Evolutionary conservation across 1,140 invertebrate genomes (phyloP).

Genomic region (Eupeodes corollae): DNA sequence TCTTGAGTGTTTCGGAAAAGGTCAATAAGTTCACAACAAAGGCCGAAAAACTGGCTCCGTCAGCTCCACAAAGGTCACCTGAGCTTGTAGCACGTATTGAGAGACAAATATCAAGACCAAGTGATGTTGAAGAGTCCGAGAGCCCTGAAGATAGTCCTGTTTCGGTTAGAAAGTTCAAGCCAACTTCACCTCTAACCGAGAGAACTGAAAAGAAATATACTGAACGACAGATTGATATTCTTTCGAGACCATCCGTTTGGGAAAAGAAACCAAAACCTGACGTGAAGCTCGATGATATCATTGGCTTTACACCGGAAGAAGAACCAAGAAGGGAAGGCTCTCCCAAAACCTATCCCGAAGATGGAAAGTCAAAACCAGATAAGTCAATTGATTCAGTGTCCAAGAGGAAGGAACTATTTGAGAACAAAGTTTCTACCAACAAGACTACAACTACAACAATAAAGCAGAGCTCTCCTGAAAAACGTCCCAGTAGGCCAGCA

Average conservation of each 20-base stretch:
- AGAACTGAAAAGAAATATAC: neutral
- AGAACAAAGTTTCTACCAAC: no score
- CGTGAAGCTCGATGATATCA: conserved; percentile 6
- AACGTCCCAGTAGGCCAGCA: no score
- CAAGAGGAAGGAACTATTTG: neutral
- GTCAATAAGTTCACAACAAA: conserved; percentile 48
- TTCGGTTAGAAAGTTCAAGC: neutral
- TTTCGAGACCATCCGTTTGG: conserved; percentile 35
- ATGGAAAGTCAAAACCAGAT: neutral
- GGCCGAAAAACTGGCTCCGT: conserved; percentile 41
- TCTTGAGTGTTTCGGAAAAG: conserved; percentile 48
- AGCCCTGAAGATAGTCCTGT: conserved; percentile 2
- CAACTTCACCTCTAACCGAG: neutral
- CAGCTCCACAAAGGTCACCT: conserved; percentile 30
- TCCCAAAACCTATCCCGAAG: conserved; percentile 4
- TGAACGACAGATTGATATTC: conserved; percentile 32
- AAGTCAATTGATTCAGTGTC: neutral
- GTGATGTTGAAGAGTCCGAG: conserved; percentile 9
- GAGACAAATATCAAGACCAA: conserved; percentile 37
- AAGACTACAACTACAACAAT: no score
- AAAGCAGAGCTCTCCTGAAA: no score
- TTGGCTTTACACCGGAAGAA: conserved; percentile 2
- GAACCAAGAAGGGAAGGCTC: conserved; percentile 10
- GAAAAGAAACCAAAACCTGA: conserved; percentile 11
- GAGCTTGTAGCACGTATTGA: conserved; percentile 36